phyloP scores from a whole-genome alignment of 2,888 invertebrate genomes.

The Perizoma affinitatum region DNA sequence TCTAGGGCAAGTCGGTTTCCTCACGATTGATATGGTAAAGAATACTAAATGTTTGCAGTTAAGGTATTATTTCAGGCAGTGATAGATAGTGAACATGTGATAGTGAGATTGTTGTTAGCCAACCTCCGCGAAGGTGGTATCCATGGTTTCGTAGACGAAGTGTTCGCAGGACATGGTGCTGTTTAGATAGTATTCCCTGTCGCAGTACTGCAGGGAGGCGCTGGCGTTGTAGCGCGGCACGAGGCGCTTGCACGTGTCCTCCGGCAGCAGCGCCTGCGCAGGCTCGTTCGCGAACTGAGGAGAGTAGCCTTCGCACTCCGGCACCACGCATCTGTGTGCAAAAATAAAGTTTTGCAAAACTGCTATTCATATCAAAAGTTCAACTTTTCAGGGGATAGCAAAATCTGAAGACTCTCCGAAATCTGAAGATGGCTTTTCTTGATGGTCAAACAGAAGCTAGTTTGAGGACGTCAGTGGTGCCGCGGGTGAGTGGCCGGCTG shows the following conservation, averaged over 20 bases:
- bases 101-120: not conserved
- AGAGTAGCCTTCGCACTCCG: conserved; percentile 78
- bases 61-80: no score
- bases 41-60: no score
- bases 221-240: conserved; percentile 46
- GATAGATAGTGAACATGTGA: not conserved
- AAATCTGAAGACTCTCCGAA: no score
- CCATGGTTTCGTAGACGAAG: conserved; percentile 59
- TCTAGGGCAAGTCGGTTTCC: no score
- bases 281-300: conserved; percentile 46
- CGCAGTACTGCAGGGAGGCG: conserved; percentile 41
- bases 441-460: no score
- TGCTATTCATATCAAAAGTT: no score
- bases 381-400: no score
- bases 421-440: no score
- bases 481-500: no score
- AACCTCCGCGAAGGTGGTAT: conserved; percentile 71
- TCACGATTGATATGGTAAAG: no score
- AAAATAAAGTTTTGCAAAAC: no score
- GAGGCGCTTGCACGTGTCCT: conserved; percentile 48
- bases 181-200: conserved; percentile 51
- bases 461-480: no score
- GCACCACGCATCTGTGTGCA: conserved; percentile 76
- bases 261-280: conserved; percentile 51
- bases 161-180: conserved; percentile 55